These are phyloP conservation scores for Tillus elongatus DNA, from an alignment of 2,888 invertebrate species.

Conservation along the genomic window DNA sequence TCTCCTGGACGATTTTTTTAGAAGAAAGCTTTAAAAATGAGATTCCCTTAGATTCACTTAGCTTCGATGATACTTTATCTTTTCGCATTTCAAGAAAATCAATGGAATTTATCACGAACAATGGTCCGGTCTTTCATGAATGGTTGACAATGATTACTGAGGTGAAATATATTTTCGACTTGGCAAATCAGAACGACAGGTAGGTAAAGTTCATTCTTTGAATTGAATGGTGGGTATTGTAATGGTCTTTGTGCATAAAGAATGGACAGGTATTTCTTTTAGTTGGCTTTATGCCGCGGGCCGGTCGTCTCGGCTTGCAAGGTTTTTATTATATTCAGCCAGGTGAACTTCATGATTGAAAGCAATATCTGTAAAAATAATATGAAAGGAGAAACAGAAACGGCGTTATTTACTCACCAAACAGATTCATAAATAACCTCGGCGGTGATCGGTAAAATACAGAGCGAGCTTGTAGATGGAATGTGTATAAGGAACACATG, in stretches of 20 bases:
- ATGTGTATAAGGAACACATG: too few species aligned
- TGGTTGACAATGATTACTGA: slow-evolving; percentile 38
- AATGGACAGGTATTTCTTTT: slow-evolving; percentile 38
- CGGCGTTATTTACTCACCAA: too few species aligned
- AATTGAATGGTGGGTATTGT: slow-evolving; percentile 31
- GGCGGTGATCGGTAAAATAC: too few species aligned
- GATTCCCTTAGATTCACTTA: too few species aligned
- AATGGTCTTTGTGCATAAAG: slow-evolving; percentile 29
- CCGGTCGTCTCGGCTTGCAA: too few species aligned
- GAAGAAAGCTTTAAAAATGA: slow-evolving; percentile 16
- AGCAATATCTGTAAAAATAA: too few species aligned
- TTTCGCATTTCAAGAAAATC: slow-evolving; percentile 26
- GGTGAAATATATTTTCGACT: slow-evolving; percentile 40
- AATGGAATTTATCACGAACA: slow-evolving; percentile 24
- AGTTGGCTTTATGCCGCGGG: slow-evolving; percentile 31
- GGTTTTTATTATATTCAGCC: too few species aligned
- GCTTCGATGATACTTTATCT: slow-evolving; percentile 27
- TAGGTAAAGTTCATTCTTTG: slow-evolving; percentile 36
- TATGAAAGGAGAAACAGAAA: too few species aligned
- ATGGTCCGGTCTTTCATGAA: slow-evolving; percentile 25
- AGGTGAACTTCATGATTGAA: too few species aligned
- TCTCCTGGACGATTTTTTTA: slow-evolving; percentile 14
- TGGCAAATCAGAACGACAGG: slow-evolving; percentile 40
- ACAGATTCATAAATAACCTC: too few species aligned
- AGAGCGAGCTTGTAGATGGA: too few species aligned